These are phyloP conservation scores for Ciona savignyi DNA, from an alignment of 23 tunicate genomes.

Conservation along the genomic window DNA sequence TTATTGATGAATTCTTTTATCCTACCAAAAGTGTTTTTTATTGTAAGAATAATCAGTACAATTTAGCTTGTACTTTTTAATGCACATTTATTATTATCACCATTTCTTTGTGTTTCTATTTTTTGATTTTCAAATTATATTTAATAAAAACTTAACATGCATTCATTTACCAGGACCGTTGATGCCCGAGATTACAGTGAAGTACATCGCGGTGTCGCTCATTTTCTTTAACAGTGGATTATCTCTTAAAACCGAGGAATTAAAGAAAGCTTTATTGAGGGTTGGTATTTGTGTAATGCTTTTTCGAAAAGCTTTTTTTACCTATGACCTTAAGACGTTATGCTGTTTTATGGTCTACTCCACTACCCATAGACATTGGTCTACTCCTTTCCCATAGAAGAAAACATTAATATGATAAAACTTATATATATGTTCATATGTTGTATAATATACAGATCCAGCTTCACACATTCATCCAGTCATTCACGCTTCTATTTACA, in stretches of 20 bases:
- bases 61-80: too few species aligned
- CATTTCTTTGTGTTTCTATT: not conserved
- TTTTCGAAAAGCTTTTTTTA: not conserved
- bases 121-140: not conserved
- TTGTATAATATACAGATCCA: conserved; percentile 24
- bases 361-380: too few species aligned
- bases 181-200: conserved; percentile 93
- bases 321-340: too few species aligned
- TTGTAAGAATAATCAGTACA: too few species aligned
- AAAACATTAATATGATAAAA: too few species aligned
- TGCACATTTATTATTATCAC: too few species aligned
- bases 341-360: too few species aligned
- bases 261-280: conserved; percentile 87
- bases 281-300: conserved; percentile 11
- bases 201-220: conserved; percentile 92
- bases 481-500: conserved; percentile 67
- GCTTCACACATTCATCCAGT: conserved; percentile 69
- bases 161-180: conserved; percentile 70
- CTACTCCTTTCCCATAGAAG: too few species aligned
- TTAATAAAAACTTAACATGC: not conserved
- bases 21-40: too few species aligned
- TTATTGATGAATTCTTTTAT: too few species aligned
- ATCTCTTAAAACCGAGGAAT: conserved; percentile 93
- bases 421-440: not conserved
- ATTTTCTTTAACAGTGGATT: conserved; percentile 97